Base-by-base conservation (phyloP, 2,797 vertebrate genomes). In the Heteromormyrus szaboi region DNA sequence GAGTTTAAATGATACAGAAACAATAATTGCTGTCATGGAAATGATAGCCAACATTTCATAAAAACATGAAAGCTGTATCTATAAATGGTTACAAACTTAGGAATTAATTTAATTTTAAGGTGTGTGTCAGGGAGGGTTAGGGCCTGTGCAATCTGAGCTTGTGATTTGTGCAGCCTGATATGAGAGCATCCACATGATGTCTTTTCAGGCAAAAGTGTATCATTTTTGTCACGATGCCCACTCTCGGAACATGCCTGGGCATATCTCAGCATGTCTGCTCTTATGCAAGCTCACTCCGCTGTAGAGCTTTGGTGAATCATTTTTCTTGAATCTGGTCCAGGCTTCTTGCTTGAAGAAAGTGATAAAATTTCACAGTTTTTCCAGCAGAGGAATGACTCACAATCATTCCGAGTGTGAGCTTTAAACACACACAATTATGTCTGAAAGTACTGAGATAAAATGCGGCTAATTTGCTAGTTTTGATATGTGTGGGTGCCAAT, bases 221-320 rank as follows among this genome's bases (percentile, higher is more conserved):
- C n/a, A 83, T 53, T 50, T 37, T 56, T 53, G 90, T 46, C 85
- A 19, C 33, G 12, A 54, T 54, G 33, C 29, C 5, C 54, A 51
- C n/a, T 56, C 86, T 83, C 81, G 25, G 19, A 72, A 89, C 89
- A 88, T 91, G 89, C 53, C 90, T 44, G 50, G 72, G 19, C 87
- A 51, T 59, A 37, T 83, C 89, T 68, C 4, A 72, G 87, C 86
- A 88, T 79, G 88, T 33, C 89, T 19, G 9, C 79, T 50, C 72
- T 81, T 50, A 44, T 37, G 22, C 89, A 87, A 41, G 5, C 50
- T 65, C 29, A 50, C 41, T 84, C 19, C 17, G 53, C 41, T 85
- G 51, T 53, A 33, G 33, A 87, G 41, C 48, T 48, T 76, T 17
- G 44, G 79, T 29, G 14, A 46, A 65, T 85, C 41, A 37, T 37